Conservation (phyloP, 1,140 invertebrate species). For the Cotesia chilonis region DNA sequence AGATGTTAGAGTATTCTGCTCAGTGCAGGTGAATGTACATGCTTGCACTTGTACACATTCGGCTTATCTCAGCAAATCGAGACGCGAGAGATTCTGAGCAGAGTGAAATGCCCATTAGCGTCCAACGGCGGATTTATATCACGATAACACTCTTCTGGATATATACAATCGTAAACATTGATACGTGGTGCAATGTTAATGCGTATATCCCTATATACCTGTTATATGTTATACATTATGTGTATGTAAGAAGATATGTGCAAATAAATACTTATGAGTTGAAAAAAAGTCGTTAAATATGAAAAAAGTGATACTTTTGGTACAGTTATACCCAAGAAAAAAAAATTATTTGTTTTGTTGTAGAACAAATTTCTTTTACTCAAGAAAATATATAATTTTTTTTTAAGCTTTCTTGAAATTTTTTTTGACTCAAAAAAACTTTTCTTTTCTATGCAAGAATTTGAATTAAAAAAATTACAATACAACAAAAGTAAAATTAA, state of each 20-base stretch:
- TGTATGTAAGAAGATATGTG: too few relatives aligned
- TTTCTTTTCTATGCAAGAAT: too few relatives aligned
- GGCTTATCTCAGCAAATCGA: conserved; percentile 29
- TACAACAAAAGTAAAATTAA: not conserved
- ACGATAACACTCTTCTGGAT: conserved; percentile 53
- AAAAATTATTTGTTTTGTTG: too few relatives aligned
- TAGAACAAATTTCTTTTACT: too few relatives aligned
- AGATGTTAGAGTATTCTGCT: not conserved
- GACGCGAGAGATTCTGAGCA: conserved; percentile 37
- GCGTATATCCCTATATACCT: not conserved
- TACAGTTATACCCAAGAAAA: too few relatives aligned
- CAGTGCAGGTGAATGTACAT: conserved; percentile 28
- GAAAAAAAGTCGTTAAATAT: too few relatives aligned
- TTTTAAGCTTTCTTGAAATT: too few relatives aligned
- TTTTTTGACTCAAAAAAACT: too few relatives aligned
- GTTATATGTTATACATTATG: not conserved
- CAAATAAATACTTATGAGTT: too few relatives aligned
- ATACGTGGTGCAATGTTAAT: conserved; percentile 36
- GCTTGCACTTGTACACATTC: conserved; percentile 16
- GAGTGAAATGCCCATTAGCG: conserved; percentile 56
- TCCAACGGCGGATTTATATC: conserved; percentile 55
- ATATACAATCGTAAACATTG: conserved; percentile 54
- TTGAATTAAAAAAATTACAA: too few relatives aligned
- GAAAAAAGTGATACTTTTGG: too few relatives aligned
- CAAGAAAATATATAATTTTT: too few relatives aligned